Conservation (phyloP, 2,888 invertebrate species). For the Sminthurides aquaticus region DNA sequence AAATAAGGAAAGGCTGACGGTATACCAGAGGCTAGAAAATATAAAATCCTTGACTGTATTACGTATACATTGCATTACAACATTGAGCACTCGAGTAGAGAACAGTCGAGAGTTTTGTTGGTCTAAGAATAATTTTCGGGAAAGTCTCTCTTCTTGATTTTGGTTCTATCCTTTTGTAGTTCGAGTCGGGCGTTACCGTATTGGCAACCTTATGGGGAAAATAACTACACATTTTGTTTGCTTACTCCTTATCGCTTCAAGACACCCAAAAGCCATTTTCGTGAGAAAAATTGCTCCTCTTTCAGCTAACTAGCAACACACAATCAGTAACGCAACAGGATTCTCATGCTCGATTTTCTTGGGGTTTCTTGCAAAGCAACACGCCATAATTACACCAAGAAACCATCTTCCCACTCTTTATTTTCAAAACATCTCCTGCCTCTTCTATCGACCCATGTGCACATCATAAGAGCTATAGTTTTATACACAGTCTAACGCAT, state of each 20-base stretch:
- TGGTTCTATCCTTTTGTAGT: background rate
- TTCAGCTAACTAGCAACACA: no score
- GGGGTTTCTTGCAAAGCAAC: no score
- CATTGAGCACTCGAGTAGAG: background rate
- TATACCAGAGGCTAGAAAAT: background rate
- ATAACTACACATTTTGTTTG: background rate
- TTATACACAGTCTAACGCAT: no score
- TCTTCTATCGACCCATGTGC: no score
- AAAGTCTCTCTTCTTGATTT: background rate
- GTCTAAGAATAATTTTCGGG: background rate
- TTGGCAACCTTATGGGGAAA: slow-evolving; percentile 18
- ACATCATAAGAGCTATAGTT: no score
- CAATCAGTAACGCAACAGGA: no score
- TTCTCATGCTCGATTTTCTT: no score
- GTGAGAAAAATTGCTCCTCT: background rate
- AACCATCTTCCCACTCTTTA: no score
- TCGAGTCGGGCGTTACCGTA: slow-evolving; percentile 11
- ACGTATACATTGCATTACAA: background rate
- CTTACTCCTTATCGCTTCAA: background rate
- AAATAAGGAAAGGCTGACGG: no score
- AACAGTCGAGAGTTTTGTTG: background rate
- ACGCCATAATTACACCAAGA: no score
- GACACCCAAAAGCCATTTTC: background rate
- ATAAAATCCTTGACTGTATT: background rate
- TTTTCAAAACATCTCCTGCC: no score